phyloP scores from a whole-genome alignment of 2,888 invertebrate species.

The Zonitis immaculata region DNA sequence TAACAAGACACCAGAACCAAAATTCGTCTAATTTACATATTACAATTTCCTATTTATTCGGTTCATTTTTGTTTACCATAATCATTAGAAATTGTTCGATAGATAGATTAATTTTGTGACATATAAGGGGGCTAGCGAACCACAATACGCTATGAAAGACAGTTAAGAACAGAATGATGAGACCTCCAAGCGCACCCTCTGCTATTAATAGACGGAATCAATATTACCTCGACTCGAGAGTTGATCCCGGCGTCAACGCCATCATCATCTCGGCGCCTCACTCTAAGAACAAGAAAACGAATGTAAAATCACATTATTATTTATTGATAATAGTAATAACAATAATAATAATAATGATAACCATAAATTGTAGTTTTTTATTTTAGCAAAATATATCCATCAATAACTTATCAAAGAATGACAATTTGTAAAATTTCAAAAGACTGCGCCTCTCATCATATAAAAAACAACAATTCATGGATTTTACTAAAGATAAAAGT shows the following conservation, averaged over 20 bases:
- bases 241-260: conserved; percentile 24
- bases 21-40: conserved; percentile 1
- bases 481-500: neutral
- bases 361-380: too few species aligned
- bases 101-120: neutral
- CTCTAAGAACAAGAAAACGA: conserved; percentile 13
- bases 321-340: neutral
- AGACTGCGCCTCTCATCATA: conserved; percentile 13
- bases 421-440: conserved; percentile 11
- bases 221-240: conserved; percentile 31
- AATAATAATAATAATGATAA: too few species aligned
- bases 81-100: too few species aligned
- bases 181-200: conserved; percentile 27
- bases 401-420: too few species aligned
- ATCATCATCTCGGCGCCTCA: conserved; percentile 3
- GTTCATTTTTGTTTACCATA: neutral
- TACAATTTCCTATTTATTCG: too few species aligned
- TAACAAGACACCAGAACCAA: neutral
- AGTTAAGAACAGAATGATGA: conserved; percentile 31
- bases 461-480: conserved; percentile 16
- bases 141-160: conserved; percentile 12
- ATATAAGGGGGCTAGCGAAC: conserved; percentile 3
- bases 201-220: conserved; percentile 39
- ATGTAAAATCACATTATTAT: conserved; percentile 10
- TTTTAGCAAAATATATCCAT: too few species aligned